A percentile compares a stretch with the other conserved stretches of the same genome.
phyloP scores from a whole-genome alignment of 2,797 vertebrate species.

The Crotalus adamanteus region DNA sequence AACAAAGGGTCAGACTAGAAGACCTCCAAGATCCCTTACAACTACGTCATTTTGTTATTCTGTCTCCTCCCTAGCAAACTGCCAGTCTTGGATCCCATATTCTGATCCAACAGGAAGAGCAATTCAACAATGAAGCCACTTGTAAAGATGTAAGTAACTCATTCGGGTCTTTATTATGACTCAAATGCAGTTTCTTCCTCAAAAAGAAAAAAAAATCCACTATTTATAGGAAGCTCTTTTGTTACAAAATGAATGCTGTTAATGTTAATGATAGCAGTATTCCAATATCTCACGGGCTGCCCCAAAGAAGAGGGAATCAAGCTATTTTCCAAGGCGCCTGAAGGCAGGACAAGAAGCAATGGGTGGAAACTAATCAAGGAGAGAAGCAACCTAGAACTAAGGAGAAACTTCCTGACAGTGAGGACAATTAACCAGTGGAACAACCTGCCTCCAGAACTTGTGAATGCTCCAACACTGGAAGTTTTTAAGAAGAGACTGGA shows the following conservation, averaged over 20 bases:
- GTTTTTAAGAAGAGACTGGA: too few relatives aligned
- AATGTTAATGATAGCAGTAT: too few relatives aligned
- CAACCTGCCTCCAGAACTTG: too few relatives aligned
- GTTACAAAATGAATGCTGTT: background rate
- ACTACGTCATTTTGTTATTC: background rate
- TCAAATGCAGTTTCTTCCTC: background rate
- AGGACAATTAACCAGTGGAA: too few relatives aligned
- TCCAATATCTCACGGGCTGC: too few relatives aligned
- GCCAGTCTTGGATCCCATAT: background rate
- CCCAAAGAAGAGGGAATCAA: too few relatives aligned
- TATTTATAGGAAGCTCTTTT: background rate
- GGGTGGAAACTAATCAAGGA: too few relatives aligned
- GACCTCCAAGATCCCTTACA: background rate
- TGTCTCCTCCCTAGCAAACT: background rate
- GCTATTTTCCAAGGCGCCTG: too few relatives aligned
- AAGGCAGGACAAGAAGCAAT: too few relatives aligned
- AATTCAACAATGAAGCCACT: background rate
- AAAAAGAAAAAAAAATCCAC: background rate
- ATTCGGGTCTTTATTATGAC: background rate
- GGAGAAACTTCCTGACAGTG: too few relatives aligned
- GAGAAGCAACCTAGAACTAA: too few relatives aligned
- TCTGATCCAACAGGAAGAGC: background rate
- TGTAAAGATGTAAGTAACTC: background rate
- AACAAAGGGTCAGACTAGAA: background rate
- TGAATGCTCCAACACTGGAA: too few relatives aligned